Base-by-base conservation (phyloP, 2,797 vertebrate species). In the Decapterus maruadsi region DNA sequence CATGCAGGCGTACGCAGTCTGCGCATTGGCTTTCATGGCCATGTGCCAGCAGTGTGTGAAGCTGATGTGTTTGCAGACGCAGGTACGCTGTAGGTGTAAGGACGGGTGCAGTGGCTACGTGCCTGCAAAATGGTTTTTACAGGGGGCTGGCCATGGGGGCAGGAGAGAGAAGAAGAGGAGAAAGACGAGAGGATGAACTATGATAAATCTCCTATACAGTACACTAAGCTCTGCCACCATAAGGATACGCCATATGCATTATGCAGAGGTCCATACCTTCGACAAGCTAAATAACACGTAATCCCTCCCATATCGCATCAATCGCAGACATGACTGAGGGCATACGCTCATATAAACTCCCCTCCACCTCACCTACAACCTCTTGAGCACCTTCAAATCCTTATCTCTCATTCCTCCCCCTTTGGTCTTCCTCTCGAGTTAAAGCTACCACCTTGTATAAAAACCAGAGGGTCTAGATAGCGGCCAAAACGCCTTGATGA, bases 41-140 rank as follows among this genome's bases (percentile, higher is more conserved):
- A 38, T 61, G 58, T 83, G 86, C 87, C 88, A 91, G 67, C 62
- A 68, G 54, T 80, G 54, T 76, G 74, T 78, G 74, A 77, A 57
- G 83, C 62, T 45, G 55, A 64, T 67, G 45, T 74, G 76, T 60
- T 69, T 86, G 80, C 64, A 86, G 58, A 84, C 65, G 58, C 55
- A 57, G 60, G 82, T 74, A 45, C 43, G 26, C 26, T 17, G 14
- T 45, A 88, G 84, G 80, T 84, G 57, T 72, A 72, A 85, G 78
- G 73, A 77, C 57, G 59, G 69, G 53, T 59, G 43, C 55, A 51
- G 80, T 77, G 83, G 62, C 84, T 93, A 94, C 87, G 88, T 95
- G 93, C 88, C 86, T 85, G 62, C 58, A 80, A 69, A 84, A 68
- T 60, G 63, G 76, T 92, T 91, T 91, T 72, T 66, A 83, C 78